phyloP scores from a whole-genome alignment of 2,797 vertebrate genomes.

The Spinus pinus region DNA sequence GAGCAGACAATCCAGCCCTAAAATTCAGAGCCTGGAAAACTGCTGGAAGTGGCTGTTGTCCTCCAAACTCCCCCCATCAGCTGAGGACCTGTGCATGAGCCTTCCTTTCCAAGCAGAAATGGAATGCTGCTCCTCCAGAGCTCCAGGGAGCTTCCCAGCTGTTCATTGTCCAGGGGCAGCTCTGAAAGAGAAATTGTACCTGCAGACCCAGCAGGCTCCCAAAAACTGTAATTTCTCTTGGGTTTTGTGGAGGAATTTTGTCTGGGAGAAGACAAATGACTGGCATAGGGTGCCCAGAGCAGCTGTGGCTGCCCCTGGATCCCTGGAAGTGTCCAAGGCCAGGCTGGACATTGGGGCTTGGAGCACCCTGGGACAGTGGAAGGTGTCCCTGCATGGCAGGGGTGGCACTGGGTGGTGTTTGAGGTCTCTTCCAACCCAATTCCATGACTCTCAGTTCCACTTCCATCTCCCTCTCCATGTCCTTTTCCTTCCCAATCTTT shows the following conservation, averaged over 20 bases:
- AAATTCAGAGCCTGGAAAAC: background rate
- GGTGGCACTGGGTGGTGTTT: background rate
- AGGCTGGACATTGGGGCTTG: fast-evolving
- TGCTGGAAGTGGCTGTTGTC: background rate
- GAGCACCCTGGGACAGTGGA: fast-evolving
- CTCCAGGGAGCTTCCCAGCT: background rate
- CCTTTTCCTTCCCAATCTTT: background rate
- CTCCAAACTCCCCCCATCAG: background rate
- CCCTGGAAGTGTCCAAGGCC: background rate
- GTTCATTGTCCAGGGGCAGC: background rate
- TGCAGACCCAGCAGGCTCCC: background rate
- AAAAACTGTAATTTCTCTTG: fast-evolving
- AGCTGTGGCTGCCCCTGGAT: background rate
- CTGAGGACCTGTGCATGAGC: background rate
- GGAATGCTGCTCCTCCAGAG: background rate
- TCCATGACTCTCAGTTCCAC: background rate
- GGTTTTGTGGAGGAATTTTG: background rate
- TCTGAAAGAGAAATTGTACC: background rate
- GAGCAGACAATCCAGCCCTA: background rate
- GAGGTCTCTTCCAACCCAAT: background rate
- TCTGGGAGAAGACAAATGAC: background rate
- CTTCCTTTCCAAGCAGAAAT: background rate
- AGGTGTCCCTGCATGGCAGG: background rate
- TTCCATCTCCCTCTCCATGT: background rate
- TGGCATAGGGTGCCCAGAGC: fast-evolving